These are phyloP conservation scores for Rhea americana DNA, from an alignment of 2,113 vertebrate species.

Conservation along the genomic window DNA sequence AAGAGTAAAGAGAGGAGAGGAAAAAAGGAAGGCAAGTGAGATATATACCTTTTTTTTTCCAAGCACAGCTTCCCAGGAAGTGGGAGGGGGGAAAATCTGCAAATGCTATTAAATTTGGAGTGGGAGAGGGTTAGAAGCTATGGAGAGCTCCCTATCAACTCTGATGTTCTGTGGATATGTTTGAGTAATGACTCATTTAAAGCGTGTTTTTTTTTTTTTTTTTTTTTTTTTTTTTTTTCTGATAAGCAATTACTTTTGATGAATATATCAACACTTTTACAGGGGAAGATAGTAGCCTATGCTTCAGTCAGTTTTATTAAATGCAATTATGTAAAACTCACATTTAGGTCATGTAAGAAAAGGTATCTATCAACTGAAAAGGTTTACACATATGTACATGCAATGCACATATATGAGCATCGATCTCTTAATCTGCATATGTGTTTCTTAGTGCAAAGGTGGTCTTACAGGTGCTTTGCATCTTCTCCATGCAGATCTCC, in stretches of 20 bases:
- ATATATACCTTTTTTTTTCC: too few relatives aligned
- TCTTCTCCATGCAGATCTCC: background rate
- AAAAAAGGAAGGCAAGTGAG: background rate
- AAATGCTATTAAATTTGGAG: background rate
- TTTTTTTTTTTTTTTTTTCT: background rate
- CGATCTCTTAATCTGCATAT: background rate
- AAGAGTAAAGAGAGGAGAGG: background rate
- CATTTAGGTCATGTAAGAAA: background rate
- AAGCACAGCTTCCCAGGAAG: background rate
- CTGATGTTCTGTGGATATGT: background rate
- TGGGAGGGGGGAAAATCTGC: background rate
- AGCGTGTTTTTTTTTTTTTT: background rate
- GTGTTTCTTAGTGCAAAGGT: background rate
- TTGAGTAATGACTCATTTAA: background rate
- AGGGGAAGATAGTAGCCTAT: background rate
- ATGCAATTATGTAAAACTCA: background rate
- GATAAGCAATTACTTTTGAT: background rate
- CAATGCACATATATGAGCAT: background rate
- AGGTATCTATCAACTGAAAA: background rate
- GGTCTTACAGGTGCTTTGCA: background rate
- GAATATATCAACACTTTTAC: background rate
- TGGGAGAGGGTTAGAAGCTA: background rate
- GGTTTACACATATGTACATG: background rate
- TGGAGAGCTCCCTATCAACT: background rate
- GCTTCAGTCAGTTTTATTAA: background rate